Conservation (phyloP, 2,888 invertebrate species). For the Ectemnius cavifrons region DNA sequence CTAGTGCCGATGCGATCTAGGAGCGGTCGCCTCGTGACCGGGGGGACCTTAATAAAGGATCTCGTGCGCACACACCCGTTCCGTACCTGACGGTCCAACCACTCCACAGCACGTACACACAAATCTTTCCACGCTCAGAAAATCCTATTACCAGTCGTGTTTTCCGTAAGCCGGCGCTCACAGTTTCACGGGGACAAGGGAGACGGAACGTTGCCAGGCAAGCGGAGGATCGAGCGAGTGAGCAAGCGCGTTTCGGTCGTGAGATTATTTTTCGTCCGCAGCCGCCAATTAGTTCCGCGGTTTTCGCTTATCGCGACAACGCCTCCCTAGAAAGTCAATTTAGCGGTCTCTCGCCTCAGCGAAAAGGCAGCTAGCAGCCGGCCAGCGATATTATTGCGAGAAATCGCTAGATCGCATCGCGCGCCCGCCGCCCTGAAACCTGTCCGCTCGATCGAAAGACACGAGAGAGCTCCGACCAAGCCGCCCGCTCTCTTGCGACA, state of each 20-base stretch:
- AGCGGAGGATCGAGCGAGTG: no score
- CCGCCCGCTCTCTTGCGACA: constrained; percentile 52
- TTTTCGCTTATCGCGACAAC: constrained; percentile 47
- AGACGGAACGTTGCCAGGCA: background rate
- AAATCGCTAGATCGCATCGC: constrained; percentile 52
- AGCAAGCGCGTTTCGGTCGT: constrained; percentile 41
- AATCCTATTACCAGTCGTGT: constrained; percentile 49
- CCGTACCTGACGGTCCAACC: constrained; percentile 6
- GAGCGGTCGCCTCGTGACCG: constrained; percentile 55
- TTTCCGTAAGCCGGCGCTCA: constrained; percentile 12
- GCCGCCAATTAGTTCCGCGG: constrained; percentile 56
- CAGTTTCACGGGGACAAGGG: constrained; percentile 14
- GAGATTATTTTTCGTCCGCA: constrained; percentile 40
- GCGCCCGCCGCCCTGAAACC: constrained; percentile 45
- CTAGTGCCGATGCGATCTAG: constrained; percentile 57
- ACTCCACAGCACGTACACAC: constrained; percentile 31
- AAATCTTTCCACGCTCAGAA: constrained; percentile 58
- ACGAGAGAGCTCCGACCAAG: constrained; percentile 21
- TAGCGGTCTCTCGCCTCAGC: constrained; percentile 41
- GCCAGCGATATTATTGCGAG: constrained; percentile 49
- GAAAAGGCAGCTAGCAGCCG: constrained; percentile 25
- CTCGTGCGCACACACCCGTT: constrained; percentile 46
- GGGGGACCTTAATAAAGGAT: constrained; percentile 58
- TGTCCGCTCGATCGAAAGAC: constrained; percentile 42
- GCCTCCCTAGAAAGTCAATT: constrained; percentile 57